A percentile compares a stretch with the other conserved stretches of the same genome.
Conservation (phyloP, 2,797 vertebrate genomes). For the Characodon lateralis region DNA sequence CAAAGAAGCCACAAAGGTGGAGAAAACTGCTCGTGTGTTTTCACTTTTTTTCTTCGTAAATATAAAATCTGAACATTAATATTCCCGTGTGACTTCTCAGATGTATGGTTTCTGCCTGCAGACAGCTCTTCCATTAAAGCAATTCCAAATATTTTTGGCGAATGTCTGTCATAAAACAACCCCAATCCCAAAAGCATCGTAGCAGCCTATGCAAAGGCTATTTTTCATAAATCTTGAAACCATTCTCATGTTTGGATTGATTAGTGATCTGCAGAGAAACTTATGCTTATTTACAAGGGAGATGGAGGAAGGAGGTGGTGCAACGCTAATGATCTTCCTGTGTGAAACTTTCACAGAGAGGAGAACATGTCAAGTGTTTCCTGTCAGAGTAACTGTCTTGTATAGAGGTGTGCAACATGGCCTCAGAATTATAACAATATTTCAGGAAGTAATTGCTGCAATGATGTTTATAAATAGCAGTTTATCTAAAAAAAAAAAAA, state of each 20-base stretch:
- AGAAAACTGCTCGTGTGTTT: not conserved
- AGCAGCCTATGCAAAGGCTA: too few relatives aligned
- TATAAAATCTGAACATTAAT: not conserved
- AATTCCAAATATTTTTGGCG: too few relatives aligned
- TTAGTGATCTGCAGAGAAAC: not conserved
- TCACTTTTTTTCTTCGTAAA: not conserved
- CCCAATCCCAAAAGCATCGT: too few relatives aligned
- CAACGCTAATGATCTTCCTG: not conserved
- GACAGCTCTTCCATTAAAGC: not conserved
- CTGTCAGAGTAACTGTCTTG: not conserved
- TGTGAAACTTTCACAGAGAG: not conserved
- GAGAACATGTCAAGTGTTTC: not conserved
- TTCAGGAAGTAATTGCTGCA: not conserved
- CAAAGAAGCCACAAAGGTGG: conserved; percentile 1
- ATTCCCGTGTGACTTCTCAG: not conserved
- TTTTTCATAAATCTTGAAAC: not conserved
- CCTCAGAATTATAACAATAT: not conserved
- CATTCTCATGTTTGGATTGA: not conserved
- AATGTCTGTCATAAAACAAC: too few relatives aligned
- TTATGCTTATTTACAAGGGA: not conserved
- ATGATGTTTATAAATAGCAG: not conserved
- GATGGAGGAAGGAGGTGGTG: not conserved
- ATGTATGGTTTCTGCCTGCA: not conserved
- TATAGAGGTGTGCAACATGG: not conserved
- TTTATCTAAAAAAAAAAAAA: not conserved